phyloP scores from a whole-genome alignment of 1,140 invertebrate species.

The Drosophila baimaii region DNA sequence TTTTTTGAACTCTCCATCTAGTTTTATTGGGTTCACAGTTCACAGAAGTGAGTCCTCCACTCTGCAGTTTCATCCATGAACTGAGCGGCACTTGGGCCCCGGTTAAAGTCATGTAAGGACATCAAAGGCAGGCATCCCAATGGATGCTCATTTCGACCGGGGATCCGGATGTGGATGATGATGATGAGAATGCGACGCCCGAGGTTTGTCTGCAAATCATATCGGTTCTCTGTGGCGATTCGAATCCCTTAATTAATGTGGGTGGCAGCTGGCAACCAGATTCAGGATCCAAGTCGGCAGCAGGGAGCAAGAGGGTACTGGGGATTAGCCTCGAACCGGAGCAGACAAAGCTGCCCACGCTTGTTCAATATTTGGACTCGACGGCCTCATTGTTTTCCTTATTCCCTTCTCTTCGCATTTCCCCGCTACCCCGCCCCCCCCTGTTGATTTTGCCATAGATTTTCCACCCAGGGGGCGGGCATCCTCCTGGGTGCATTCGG shows the following conservation, averaged over 20 bases:
- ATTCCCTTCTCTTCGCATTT: background rate
- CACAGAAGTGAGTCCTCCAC: background rate
- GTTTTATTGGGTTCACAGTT: background rate
- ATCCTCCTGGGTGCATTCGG: conserved; percentile 57
- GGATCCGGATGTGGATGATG: background rate
- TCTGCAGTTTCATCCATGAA: background rate
- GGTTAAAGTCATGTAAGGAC: background rate
- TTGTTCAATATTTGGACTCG: conserved; percentile 58
- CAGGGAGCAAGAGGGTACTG: background rate
- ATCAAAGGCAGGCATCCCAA: background rate
- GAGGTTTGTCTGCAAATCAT: conserved; percentile 13
- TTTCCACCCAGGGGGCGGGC: no score
- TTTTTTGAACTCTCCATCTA: background rate
- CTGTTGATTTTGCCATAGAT: background rate
- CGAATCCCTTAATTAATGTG: conserved; percentile 22
- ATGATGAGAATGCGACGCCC: background rate
- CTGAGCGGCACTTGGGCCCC: background rate
- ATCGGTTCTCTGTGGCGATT: background rate
- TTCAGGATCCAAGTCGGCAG: background rate
- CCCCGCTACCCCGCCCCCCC: background rate
- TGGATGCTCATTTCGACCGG: conserved; percentile 2
- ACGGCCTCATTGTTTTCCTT: conserved; percentile 54
- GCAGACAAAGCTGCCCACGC: conserved; percentile 13
- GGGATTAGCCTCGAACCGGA: conserved; percentile 22
- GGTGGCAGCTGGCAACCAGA: background rate